These are phyloP conservation scores for Atta texana DNA, from an alignment of 1,140 invertebrate species.

Conservation along the genomic window DNA sequence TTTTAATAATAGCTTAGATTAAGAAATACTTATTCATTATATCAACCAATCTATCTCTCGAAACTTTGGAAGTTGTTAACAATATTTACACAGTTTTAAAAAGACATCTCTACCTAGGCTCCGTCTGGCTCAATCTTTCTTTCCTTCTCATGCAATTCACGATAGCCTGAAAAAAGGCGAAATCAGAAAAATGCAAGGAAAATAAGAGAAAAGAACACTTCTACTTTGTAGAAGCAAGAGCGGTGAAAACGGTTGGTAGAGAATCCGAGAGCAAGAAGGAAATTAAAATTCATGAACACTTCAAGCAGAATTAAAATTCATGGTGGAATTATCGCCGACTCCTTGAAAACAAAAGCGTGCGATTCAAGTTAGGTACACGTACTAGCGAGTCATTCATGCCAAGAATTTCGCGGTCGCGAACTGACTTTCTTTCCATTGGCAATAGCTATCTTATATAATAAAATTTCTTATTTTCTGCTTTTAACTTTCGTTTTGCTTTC, in stretches of 20 bases:
- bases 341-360: conserved; percentile 77
- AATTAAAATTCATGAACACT: conserved; percentile 82
- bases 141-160: conserved; percentile 16
- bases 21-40: neutral
- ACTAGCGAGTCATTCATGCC: conserved; percentile 68
- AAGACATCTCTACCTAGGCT: neutral
- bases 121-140: neutral
- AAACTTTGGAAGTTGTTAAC: neutral
- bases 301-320: conserved; percentile 80
- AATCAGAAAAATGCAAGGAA: neutral
- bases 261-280: conserved; percentile 70
- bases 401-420: conserved; percentile 54
- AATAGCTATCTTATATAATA: neutral
- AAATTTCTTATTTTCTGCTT: neutral
- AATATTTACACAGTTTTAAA: conserved; percentile 30
- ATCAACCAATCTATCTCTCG: neutral
- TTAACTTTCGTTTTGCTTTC: neutral
- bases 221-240: neutral
- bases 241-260: conserved; percentile 56
- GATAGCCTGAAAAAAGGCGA: neutral
- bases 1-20: neutral
- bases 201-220: neutral
- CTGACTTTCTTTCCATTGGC: conserved; percentile 9
- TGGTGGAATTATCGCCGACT: conserved; percentile 75
- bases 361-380: conserved; percentile 56